Evolutionary conservation across 2,113 vertebrate genomes (phyloP).

Genomic region (Archocentrus centrarchus): DNA sequence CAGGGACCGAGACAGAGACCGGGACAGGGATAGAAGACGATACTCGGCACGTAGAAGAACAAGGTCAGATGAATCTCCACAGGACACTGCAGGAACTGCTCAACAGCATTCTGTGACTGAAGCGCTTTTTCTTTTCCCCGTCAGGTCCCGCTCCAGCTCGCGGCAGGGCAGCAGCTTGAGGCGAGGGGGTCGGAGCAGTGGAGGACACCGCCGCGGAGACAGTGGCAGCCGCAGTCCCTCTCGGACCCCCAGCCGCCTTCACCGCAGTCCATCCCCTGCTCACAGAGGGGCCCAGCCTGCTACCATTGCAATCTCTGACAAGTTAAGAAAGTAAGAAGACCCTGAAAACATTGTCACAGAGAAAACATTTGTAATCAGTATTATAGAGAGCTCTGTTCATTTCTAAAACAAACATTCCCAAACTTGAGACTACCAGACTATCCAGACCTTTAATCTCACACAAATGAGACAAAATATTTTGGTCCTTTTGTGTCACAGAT

Average conservation of each 20-base stretch:
- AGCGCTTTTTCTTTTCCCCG: neutral
- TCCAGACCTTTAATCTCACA: neutral
- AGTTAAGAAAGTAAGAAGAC: slow-evolving; percentile 91
- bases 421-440: too few relatives aligned
- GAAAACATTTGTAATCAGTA: neutral
- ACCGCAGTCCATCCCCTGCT: slow-evolving; percentile 83
- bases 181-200: slow-evolving; percentile 78
- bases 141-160: slow-evolving; percentile 85
- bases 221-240: slow-evolving; percentile 85
- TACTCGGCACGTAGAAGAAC: slow-evolving; percentile 74
- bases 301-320: slow-evolving; percentile 83
- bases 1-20: slow-evolving; percentile 70
- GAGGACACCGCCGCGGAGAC: slow-evolving; percentile 76
- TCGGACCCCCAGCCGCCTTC: slow-evolving; percentile 76
- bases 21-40: slow-evolving; percentile 80
- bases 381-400: neutral
- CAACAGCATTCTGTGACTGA: fast-evolving
- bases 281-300: slow-evolving; percentile 80
- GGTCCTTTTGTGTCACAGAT: neutral
- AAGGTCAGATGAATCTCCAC: slow-evolving; percentile 56
- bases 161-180: slow-evolving; percentile 84
- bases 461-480: neutral
- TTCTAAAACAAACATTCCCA: fast-evolving
- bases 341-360: neutral
- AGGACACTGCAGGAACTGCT: fast-evolving